Percentiles rank a stretch among this genome's conserved stretches.
Conservation (phyloP, 2,113 vertebrate genomes). For the Nyctereutes procyonoides region DNA sequence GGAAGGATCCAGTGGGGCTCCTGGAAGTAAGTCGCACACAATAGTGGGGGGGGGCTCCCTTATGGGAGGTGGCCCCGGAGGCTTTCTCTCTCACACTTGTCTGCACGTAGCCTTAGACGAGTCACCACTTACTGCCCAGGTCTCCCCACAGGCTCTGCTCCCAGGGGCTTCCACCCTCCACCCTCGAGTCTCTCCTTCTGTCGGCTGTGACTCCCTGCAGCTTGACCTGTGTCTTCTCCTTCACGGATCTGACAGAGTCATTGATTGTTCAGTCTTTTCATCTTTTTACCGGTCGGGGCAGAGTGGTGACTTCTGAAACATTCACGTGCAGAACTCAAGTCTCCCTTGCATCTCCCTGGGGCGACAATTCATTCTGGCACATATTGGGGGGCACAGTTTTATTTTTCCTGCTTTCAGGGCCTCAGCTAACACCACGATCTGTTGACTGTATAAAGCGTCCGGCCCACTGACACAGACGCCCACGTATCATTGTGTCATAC, state of each 20-base stretch:
- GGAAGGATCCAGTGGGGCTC: not conserved
- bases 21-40: not conserved
- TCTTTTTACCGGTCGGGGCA: not conserved
- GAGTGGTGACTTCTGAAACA: not conserved
- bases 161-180: not conserved
- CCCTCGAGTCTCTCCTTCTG: not conserved
- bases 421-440: not conserved
- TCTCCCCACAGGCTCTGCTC: not conserved
- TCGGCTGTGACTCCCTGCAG: not conserved
- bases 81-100: not conserved
- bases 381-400: not conserved
- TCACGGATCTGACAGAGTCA: not conserved
- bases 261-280: not conserved
- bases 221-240: not conserved
- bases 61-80: not conserved
- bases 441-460: not conserved
- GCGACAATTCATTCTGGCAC: not conserved
- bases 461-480: not conserved
- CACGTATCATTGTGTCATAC: not conserved
- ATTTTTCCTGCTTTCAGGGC: not conserved
- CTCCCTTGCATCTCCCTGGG: too few species aligned
- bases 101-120: not conserved
- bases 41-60: not conserved
- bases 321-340: not conserved
- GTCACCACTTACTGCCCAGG: not conserved